A percentile compares a stretch with the other conserved stretches of the same genome.
phyloP scores from a whole-genome alignment of 1,140 invertebrate species.

The Bombus superbus region DNA sequence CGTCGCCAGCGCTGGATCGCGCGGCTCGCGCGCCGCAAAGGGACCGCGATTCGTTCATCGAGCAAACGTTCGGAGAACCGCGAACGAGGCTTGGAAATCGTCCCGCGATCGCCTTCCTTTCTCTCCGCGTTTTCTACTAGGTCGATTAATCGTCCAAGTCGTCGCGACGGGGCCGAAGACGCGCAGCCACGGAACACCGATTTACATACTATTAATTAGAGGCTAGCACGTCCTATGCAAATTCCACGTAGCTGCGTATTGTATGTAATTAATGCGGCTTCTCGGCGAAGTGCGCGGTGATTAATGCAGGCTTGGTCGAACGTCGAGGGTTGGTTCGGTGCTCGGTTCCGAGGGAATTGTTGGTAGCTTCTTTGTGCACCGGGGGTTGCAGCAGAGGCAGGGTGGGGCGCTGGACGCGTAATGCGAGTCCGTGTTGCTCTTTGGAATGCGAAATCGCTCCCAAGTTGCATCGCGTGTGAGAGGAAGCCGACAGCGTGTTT shows the following conservation, averaged over 20 bases:
- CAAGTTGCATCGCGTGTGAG: background rate
- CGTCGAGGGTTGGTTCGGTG: background rate
- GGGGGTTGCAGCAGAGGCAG: background rate
- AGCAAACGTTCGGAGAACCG: too few relatives aligned
- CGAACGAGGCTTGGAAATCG: too few relatives aligned
- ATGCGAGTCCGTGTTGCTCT: background rate
- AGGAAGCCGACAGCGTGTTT: background rate
- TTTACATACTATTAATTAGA: constrained; percentile 61
- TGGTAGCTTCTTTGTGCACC: constrained; percentile 20
- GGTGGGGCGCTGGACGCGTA: background rate
- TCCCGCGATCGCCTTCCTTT: too few relatives aligned
- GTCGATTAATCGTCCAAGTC: constrained; percentile 42
- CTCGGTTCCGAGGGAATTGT: background rate
- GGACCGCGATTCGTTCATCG: too few relatives aligned
- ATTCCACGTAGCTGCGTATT: constrained; percentile 62
- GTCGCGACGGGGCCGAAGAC: constrained; percentile 18
- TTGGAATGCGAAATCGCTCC: background rate
- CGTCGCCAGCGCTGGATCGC: constrained; percentile 33
- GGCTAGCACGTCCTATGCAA: constrained; percentile 58
- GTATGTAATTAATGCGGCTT: constrained; percentile 63
- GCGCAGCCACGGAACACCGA: background rate
- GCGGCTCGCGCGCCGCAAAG: constrained; percentile 26
- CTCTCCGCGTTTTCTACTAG: too few relatives aligned
- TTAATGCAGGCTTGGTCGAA: constrained; percentile 53
- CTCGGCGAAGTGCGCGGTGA: constrained; percentile 56